phyloP scores from a whole-genome alignment of 1,140 invertebrate species.

The Samia ricini region DNA sequence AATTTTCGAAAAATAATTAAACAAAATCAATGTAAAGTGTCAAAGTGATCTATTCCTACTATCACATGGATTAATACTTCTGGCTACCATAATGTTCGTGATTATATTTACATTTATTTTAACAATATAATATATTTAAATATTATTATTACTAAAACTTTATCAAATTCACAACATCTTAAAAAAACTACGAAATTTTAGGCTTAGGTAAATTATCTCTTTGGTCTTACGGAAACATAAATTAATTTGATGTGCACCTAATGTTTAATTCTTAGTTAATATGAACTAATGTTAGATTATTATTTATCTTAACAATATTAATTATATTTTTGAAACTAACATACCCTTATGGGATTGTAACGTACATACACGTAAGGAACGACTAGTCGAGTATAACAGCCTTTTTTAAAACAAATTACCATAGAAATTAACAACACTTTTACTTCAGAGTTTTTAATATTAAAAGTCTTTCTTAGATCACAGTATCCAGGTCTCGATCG shows the following conservation, averaged over 20 bases:
- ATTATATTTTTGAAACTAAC: background rate
- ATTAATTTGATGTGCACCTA: background rate
- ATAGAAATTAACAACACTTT: constrained; percentile 43
- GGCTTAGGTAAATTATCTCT: constrained; percentile 45
- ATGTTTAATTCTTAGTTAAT: background rate
- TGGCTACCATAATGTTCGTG: constrained; percentile 39
- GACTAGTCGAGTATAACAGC: constrained; percentile 57
- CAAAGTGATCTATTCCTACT: constrained; percentile 50
- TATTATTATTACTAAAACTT: constrained; percentile 30
- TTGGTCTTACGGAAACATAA: constrained; percentile 49
- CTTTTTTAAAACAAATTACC: constrained; percentile 31
- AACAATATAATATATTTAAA: constrained; percentile 49
- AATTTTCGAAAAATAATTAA: too few relatives aligned
- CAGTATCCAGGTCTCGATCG: constrained; percentile 70
- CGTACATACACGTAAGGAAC: constrained; percentile 23
- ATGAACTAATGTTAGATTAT: background rate
- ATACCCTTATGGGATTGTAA: background rate
- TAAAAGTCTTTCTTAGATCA: constrained; percentile 74
- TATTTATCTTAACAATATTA: constrained; percentile 4
- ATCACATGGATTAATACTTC: constrained; percentile 73
- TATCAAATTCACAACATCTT: constrained; percentile 58
- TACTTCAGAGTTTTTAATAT: constrained; percentile 39
- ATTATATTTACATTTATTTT: constrained; percentile 43
- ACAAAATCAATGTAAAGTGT: too few relatives aligned
- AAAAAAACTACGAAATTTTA: constrained; percentile 32